Percentiles rank a stretch among this genome's conserved stretches.
These are phyloP conservation scores for Columba guinea DNA, from an alignment of 2,797 vertebrate species.

Conservation along the genomic window DNA sequence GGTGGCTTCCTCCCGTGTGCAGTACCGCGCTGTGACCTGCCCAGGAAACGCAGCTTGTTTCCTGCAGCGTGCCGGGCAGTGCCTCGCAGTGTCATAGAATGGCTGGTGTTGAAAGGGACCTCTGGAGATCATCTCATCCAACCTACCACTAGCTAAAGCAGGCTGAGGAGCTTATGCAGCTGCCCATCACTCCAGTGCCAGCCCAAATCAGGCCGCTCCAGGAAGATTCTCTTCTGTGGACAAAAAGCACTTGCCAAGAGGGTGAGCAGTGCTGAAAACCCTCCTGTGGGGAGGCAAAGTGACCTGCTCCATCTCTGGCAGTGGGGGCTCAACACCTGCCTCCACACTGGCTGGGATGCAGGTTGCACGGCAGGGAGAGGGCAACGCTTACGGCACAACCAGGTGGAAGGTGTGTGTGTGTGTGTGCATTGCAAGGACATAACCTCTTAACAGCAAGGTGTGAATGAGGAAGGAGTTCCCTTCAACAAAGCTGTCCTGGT, in stretches of 20 bases:
- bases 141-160: too few species aligned
- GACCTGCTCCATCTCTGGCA: accelerated
- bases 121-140: too few species aligned
- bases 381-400: neutral
- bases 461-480: neutral
- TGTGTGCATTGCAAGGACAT: neutral
- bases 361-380: neutral
- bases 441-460: neutral
- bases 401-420: accelerated
- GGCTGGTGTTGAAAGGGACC: too few species aligned
- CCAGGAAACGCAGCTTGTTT: conserved; percentile 52
- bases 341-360: accelerated
- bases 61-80: neutral
- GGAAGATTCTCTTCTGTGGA: neutral
- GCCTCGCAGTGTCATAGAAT: neutral
- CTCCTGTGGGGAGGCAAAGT: accelerated
- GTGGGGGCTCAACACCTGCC: accelerated
- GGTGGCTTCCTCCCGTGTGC: neutral
- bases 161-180: neutral
- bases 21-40: neutral
- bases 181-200: neutral
- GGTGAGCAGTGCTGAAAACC: neutral
- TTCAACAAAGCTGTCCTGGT: neutral
- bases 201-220: neutral
- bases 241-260: neutral